phyloP scores from a whole-genome alignment of 2,113 vertebrate species.

The Lasiurus borealis region DNA sequence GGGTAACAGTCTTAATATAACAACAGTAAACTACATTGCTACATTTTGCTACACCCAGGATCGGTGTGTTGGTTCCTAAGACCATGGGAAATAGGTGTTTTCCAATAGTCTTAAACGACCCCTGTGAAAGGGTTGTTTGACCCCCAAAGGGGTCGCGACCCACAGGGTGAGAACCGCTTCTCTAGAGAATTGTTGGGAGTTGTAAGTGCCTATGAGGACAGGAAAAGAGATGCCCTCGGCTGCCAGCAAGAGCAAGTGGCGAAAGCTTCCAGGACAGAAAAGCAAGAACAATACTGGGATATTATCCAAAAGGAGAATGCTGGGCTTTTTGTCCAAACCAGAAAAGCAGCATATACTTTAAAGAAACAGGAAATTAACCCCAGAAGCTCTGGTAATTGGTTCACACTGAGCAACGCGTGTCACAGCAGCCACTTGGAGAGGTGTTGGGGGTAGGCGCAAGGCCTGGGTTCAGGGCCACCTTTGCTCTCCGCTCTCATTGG shows the following conservation, averaged over 20 bases:
- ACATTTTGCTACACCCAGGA: too few relatives aligned
- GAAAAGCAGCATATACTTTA: background rate
- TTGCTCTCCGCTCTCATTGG: background rate
- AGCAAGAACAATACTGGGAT: background rate
- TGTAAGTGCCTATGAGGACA: background rate
- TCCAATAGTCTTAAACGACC: too few relatives aligned
- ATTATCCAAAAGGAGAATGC: background rate
- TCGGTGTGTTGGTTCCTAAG: too few relatives aligned
- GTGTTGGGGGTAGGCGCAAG: accelerated
- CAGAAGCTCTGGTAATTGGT: background rate
- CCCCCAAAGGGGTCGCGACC: too few relatives aligned
- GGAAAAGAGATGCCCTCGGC: background rate
- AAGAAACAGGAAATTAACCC: background rate
- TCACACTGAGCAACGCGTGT: accelerated
- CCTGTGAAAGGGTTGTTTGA: too few relatives aligned
- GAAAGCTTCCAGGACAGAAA: background rate
- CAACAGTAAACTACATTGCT: too few relatives aligned
- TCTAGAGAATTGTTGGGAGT: constrained; percentile 20
- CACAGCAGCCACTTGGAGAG: accelerated
- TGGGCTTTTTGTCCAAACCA: background rate
- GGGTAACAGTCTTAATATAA: too few relatives aligned
- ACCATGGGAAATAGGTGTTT: too few relatives aligned
- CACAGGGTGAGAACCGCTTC: too few relatives aligned
- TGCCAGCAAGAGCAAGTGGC: background rate
- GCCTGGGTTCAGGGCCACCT: background rate